These are phyloP conservation scores for Synodontis membranacea DNA, from an alignment of 2,113 vertebrate species.

Conservation along the genomic window DNA sequence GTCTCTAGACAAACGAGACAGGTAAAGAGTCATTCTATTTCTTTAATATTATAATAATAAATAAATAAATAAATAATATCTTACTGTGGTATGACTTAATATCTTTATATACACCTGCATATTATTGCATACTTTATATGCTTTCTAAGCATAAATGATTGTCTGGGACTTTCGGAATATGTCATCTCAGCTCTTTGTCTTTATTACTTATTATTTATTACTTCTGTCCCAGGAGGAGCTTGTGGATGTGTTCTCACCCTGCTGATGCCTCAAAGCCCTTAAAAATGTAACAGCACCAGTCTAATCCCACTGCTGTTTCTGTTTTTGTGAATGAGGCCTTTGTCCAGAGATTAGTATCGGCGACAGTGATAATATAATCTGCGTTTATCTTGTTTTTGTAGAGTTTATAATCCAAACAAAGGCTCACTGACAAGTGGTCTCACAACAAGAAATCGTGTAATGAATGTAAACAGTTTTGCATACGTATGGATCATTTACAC, in stretches of 20 bases:
- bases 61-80: too few species aligned
- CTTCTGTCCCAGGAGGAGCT: background rate
- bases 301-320: slow-evolving; percentile 11
- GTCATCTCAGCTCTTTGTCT: background rate
- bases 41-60: too few species aligned
- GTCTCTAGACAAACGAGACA: too few species aligned
- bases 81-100: background rate
- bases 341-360: slow-evolving; percentile 47
- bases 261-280: background rate
- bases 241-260: background rate
- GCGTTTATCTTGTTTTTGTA: slow-evolving; percentile 55
- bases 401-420: slow-evolving; percentile 53
- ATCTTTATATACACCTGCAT: background rate
- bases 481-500: background rate
- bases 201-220: background rate
- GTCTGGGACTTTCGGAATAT: background rate
- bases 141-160: background rate
- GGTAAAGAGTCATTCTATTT: too few species aligned
- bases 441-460: background rate
- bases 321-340: slow-evolving; percentile 56
- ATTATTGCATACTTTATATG: background rate
- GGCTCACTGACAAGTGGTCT: too few species aligned
- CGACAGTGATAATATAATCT: background rate
- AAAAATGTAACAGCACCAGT: background rate
- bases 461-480: background rate